Conservation (phyloP, 2,797 vertebrate species). For the Chelonia mydas region DNA sequence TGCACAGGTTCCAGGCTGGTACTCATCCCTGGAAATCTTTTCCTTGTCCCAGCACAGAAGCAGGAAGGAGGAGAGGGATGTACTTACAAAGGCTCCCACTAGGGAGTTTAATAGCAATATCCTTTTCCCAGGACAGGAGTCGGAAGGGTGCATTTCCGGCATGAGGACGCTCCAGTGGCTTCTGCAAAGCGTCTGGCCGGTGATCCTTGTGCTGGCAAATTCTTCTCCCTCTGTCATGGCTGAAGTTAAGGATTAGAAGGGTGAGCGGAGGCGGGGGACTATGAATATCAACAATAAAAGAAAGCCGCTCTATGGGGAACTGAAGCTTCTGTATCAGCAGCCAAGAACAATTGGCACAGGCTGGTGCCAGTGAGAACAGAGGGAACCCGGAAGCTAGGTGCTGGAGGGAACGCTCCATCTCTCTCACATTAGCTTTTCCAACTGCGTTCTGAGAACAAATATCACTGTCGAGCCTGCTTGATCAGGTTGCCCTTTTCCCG, state of each 20-base stretch:
- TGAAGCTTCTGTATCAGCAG: conserved; percentile 32
- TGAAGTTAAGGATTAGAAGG: background rate
- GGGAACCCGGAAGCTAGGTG: background rate
- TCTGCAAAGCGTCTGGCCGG: background rate
- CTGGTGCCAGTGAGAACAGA: background rate
- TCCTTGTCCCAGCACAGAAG: background rate
- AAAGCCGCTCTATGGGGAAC: background rate
- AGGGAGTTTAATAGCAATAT: conserved; percentile 62
- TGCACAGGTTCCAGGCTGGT: background rate
- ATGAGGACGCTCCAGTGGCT: conserved; percentile 31
- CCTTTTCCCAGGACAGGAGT: conserved; percentile 52
- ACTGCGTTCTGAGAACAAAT: conserved; percentile 8
- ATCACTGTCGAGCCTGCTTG: background rate
- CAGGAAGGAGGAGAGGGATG: background rate
- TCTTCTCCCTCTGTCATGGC: conserved; percentile 34
- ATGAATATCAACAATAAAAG: background rate
- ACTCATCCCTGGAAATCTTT: background rate
- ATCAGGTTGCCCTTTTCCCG: background rate
- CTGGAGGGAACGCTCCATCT: background rate
- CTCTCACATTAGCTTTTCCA: background rate
- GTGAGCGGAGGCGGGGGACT: background rate
- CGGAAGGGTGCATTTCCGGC: conserved; percentile 30
- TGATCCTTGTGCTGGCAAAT: background rate
- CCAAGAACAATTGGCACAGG: background rate
- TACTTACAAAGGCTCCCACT: conserved; percentile 69